A percentile compares a stretch with the other conserved stretches of the same genome.
Conservation (phyloP, 2,888 invertebrate genomes). For the Punctoribates punctum region DNA sequence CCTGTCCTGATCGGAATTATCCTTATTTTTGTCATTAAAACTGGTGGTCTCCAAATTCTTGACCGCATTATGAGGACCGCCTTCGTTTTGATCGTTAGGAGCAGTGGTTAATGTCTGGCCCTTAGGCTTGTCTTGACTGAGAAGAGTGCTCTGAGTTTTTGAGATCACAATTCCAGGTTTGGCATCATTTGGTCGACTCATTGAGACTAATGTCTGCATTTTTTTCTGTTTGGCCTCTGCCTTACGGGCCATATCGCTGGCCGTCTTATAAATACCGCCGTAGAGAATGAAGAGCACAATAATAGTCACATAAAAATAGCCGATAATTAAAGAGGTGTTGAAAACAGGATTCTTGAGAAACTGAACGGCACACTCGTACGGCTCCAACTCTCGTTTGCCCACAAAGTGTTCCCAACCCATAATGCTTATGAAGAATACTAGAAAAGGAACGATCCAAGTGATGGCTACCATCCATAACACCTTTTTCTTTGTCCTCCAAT, state of each 20-base stretch:
- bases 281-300: constrained; percentile 92
- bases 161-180: constrained; percentile 53
- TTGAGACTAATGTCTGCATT: constrained; percentile 81
- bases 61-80: constrained; percentile 32
- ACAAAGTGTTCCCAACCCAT: constrained; percentile 99
- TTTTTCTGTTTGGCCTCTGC: constrained; percentile 93
- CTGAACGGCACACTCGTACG: constrained; percentile 90
- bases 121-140: constrained; percentile 69
- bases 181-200: constrained; percentile 27
- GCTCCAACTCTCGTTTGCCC: constrained; percentile 78
- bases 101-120: neutral
- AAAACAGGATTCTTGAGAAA: constrained; percentile 96
- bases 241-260: constrained; percentile 94
- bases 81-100: neutral
- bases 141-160: constrained; percentile 66
- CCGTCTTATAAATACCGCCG: constrained; percentile 94
- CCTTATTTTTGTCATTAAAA: constrained; percentile 18
- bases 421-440: constrained; percentile 94
- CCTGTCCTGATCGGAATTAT: constrained; percentile 64
- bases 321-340: constrained; percentile 92
- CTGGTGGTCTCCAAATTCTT: constrained; percentile 29
- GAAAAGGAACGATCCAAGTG: constrained; percentile 93
- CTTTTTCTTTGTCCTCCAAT: constrained; percentile 90
- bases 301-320: constrained; percentile 96
- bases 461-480: constrained; percentile 93